Base-by-base conservation (phyloP, 2,888 invertebrate genomes). In the Myathropa florea region DNA sequence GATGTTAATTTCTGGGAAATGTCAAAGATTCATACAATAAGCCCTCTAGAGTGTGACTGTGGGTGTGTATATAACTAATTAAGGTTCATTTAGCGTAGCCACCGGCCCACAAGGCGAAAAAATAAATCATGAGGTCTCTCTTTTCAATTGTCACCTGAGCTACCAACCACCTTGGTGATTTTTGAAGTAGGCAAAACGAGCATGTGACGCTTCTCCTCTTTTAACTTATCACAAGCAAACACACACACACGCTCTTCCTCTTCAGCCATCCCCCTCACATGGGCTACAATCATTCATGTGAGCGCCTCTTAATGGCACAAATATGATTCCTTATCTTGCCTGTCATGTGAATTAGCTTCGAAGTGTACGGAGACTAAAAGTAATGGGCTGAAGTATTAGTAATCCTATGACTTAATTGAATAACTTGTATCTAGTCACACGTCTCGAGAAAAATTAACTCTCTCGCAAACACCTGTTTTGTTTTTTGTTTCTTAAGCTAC, bases 311-410 rank as follows among this genome's bases (percentile, higher is more conserved):
- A 46, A 46, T 46, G 46, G 46, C 46, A 30, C 61, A 61, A 67
- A 76, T 46, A 67, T 21, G 61, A 53, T 60, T 60, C 55, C 80
- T 80, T 84, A 84, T 84, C 84, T 65, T 30, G 59, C 7, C 26
- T 63, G 76, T 85, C 84, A 85, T 85, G 84, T 85, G 81, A 81
- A 81, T 77, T 33, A 55, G 63, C 68, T 70, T 63, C n/a, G 10
- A 63, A 23, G 57, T 7, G 55, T 72, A 57, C 21, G 21, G 24
- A 55, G 46, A 46, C 46, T 18, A 46, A 2, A 46, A 6, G 46
- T 57, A 14, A 10, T 24, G 12, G 2, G 0, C 57, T 12, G 1
- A 26, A 57, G 57, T 26, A 57, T 57, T 23, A 12, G 24, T 57
- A 26, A 57, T 57, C 57, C 57, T 79, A 83, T 80, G 79, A 83